These are phyloP conservation scores for Tupaia tana DNA, from an alignment of 2,113 vertebrate genomes.

Conservation along the genomic window DNA sequence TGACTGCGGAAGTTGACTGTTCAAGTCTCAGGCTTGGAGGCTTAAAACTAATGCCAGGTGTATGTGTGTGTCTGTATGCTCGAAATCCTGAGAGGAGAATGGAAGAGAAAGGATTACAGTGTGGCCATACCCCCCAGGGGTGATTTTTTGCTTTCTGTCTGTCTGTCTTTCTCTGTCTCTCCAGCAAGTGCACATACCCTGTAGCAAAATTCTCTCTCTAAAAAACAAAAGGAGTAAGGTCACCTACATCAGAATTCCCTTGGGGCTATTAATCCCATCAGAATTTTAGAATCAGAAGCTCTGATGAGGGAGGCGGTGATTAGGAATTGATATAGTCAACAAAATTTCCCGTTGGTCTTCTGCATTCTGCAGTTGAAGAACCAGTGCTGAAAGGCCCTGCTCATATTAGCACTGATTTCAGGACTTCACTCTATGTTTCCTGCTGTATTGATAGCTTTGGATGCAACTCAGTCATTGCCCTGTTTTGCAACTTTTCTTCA, in stretches of 20 bases:
- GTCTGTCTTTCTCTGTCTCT: too few relatives aligned
- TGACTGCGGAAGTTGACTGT: too few relatives aligned
- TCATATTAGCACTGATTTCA: not conserved
- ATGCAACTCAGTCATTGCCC: not conserved
- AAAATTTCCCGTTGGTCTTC: not conserved
- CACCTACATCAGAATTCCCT: not conserved
- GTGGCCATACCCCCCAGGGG: too few relatives aligned
- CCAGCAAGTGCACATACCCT: too few relatives aligned
- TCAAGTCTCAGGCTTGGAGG: too few relatives aligned
- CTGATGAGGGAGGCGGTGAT: not conserved
- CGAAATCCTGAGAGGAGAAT: too few relatives aligned
- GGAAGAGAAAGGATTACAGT: too few relatives aligned
- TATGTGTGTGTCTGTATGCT: too few relatives aligned
- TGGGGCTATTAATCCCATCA: not conserved
- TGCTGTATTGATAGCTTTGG: not conserved
- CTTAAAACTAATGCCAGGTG: too few relatives aligned
- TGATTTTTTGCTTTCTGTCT: too few relatives aligned
- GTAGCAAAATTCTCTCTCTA: too few relatives aligned
- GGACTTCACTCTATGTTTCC: not conserved
- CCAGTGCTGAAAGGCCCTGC: not conserved
- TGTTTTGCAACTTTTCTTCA: conserved; percentile 59
- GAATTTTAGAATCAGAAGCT: not conserved
- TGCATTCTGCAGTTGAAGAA: not conserved
- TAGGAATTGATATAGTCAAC: not conserved
- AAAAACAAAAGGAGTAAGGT: not conserved